Base-by-base conservation (phyloP, 2,888 invertebrate species). In the Ommatoiulus sabulosus region DNA sequence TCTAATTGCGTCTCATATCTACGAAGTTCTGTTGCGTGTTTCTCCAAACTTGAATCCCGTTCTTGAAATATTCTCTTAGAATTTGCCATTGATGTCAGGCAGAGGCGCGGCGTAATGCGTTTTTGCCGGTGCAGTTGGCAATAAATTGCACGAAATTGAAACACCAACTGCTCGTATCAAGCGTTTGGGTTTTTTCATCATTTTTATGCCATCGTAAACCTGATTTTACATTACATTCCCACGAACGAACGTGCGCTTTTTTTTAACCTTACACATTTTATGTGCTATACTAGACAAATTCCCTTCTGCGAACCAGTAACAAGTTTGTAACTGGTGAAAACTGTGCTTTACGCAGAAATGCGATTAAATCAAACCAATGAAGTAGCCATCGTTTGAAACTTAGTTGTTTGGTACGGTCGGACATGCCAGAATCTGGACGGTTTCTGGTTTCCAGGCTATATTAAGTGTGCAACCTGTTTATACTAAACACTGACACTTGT, bases 171-270 rank as follows among this genome's bases (percentile, higher is more conserved):
- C 80, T 43, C 15, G 15, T 80, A 80, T 80, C 80, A 80, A 80
- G 80, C n/a, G 72, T n/a, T 24, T 72, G 8, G 80, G 12, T 80
- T 80, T 80, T 80, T 80, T 80, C 43, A 35, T 35, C 35, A 43
- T 43, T 15, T 80, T 80, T 80, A 80, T 80, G 80, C 35, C 24
- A 24, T 80, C 80, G 24, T 80, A 80, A 80, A 80, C 80, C 80
- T 80, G 80, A 35, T 80, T 80, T 80, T 80, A 72, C 80, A 12
- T 35, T 24, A 24, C 24, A 80, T 80, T 80, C 80, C 24, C 80
- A 80, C 80, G 80, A 24, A 80, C 12, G 80, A 35, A 35, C 35
- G 80, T 80, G 24, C 20, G 8, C 20, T 24, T 80, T 24, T 72
- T 72, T 20, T n/a, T 24, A 72, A 24, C 72, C 72, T 80, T 80